Evolutionary conservation across 2,113 vertebrate genomes (phyloP), one percentile per base, ranked within the genome.

Genomic region (Ciconia maguari): DNA sequence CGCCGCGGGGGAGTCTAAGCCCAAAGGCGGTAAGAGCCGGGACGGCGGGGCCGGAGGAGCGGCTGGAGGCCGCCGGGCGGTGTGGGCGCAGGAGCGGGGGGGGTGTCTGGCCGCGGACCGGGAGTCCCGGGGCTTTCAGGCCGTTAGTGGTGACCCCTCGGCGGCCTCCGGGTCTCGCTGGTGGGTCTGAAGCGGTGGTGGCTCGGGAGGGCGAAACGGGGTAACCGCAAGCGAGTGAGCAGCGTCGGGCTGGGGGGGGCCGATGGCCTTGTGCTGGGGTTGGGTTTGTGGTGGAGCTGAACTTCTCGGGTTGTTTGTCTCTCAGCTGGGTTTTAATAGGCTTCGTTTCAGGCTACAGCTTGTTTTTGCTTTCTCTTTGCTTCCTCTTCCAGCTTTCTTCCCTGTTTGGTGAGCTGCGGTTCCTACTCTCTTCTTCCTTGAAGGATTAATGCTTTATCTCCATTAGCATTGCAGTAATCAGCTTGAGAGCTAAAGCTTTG

Each of bases 1-100:
- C 8, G 87, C 98, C 72, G 98, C 98, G 64, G 94, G 89, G 91
- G 99, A 99, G 66, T 99, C 99, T 99, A 99, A 99, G 98, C 98
- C 99, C 90, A 99, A 99, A 98, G 98, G 98, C 98, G 99, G 99
- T 99, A 93, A 98, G 97, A 17, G 58, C 20, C 8, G 30, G 51
- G 57, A 4, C 6, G 22, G 58, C 6, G 51, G 36, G 18, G 42
- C 30, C 5, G 65, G 27, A 30, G 52, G 52, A 6, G 52, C 52
- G 52, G 52, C 52, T 27, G 51, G 26, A 11, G 32, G 22, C 16
- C 9, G 16, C 48, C 27, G 60, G 51, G 41, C 41, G 46, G 44
- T 46, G 16, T 27, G 52, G 51, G 41, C 41, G 51, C 29, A 5
- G 49, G 57, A 7, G 66, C 11, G 30, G 16, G 13, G 13, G 22